These are phyloP conservation scores for Agrochola lychnidis DNA, from an alignment of 2,888 invertebrate species.

Conservation along the genomic window DNA sequence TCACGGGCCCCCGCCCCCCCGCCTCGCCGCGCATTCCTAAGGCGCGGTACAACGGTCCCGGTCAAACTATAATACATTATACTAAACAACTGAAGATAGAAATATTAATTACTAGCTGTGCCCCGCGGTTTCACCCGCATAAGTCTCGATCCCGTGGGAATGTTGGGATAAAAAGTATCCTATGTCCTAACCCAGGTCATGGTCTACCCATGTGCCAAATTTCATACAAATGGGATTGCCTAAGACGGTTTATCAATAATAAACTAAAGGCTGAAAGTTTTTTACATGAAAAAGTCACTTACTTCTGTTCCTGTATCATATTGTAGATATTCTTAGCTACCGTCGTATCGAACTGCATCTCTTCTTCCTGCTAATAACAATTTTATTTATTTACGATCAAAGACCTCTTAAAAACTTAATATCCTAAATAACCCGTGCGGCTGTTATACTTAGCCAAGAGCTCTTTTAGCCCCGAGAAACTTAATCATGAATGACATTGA, in stretches of 20 bases:
- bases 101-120: neutral
- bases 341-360: slow-evolving; percentile 95
- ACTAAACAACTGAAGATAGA: neutral
- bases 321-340: slow-evolving; percentile 95
- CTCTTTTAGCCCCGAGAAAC: no score
- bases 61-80: neutral
- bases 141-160: no score
- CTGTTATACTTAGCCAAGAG: no score
- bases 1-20: no score
- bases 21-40: no score
- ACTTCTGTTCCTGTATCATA: slow-evolving; percentile 91
- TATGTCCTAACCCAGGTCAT: no score
- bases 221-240: neutral
- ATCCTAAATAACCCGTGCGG: no score
- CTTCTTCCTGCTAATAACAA: slow-evolving; percentile 90
- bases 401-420: neutral
- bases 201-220: no score
- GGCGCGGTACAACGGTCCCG: no score
- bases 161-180: no score
- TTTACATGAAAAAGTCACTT: slow-evolving; percentile 56
- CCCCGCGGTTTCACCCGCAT: no score
- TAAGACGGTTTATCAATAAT: neutral
- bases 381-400: neutral
- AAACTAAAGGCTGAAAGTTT: neutral
- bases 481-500: no score